Percentiles rank a stretch among this genome's conserved stretches.
These are phyloP conservation scores for Lathamus discolor DNA, from an alignment of 2,113 vertebrate genomes.

Conservation along the genomic window DNA sequence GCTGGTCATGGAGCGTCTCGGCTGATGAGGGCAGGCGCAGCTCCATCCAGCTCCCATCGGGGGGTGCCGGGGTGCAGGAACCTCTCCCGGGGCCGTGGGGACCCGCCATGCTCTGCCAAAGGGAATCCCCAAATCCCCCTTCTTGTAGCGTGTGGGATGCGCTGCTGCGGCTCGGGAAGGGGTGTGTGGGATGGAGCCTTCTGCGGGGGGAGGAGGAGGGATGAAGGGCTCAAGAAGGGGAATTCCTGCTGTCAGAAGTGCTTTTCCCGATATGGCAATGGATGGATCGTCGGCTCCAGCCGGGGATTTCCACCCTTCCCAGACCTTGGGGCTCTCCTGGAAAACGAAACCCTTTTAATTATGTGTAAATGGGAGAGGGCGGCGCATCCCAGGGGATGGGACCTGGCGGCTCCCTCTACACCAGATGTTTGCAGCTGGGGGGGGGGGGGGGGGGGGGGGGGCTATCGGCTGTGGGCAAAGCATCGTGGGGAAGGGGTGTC, in stretches of 20 bases:
- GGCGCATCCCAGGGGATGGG: background rate
- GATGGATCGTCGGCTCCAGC: background rate
- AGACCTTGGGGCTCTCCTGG: background rate
- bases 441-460: background rate
- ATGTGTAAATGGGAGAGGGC: background rate
- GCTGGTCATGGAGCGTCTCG: fast-evolving
- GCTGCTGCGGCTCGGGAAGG: fast-evolving
- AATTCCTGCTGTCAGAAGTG: background rate
- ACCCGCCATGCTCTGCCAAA: fast-evolving
- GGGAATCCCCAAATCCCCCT: background rate
- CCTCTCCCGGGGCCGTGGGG: background rate
- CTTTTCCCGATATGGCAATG: background rate
- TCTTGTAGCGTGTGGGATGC: background rate
- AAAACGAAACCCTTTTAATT: background rate
- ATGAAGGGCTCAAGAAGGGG: background rate
- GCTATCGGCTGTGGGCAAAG: background rate
- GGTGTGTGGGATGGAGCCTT: background rate
- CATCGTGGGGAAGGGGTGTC: background rate
- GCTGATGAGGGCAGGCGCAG: background rate
- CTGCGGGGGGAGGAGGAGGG: background rate
- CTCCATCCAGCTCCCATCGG: background rate
- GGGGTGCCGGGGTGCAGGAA: background rate
- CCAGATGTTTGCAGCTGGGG: background rate
- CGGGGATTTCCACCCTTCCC: background rate
- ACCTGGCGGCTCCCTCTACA: background rate